Base-by-base conservation (phyloP, 2,113 vertebrate species). In the Gymnorhina tibicen region DNA sequence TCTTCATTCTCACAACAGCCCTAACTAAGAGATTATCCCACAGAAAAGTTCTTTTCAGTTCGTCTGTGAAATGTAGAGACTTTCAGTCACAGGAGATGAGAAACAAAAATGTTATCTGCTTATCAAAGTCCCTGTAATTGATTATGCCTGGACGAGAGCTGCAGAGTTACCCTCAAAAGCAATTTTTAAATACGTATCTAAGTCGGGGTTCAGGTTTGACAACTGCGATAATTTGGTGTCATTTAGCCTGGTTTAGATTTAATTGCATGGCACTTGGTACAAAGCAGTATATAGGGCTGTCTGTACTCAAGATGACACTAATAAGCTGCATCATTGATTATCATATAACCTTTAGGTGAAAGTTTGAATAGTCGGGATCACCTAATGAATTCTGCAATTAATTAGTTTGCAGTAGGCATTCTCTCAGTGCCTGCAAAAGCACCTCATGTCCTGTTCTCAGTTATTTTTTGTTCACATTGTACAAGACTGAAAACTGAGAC, bases 361-460 rank as follows among this genome's bases (percentile, higher is more conserved):
- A 70, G 3, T 59, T 59, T 1, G 0, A 67, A 20, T 30, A 69
- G 28, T 39, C 42, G 26, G 56, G 13, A 87, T 42, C 22, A 13
- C 39, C 32, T 89, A n/a, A 86, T 58, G 46, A 81, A 78, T 91
- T 55, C 55, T 84, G 42, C 76, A 72, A 50, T 67, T 63, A 76
- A 89, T 85, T 74, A 69, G 11, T 62, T 78, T 16, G 4, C 15
- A 52, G 63, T 16, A 77, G 66, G 62, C 60, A 70, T 41, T 46
- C n/a, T 73, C 46, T 21, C n/a, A 73, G 9, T 30, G 50, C 33
- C 75, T 77, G 55, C 53, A 88, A 64, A 86, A 91, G 52, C 55
- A 88, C 35, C 19, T 77, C 33, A 49, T 32, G n/a, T 78, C 42
- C 68, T 67, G 20, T 73, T 74, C 23, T 55, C 28, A 24, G 8